A percentile compares a stretch with the other conserved stretches of the same genome.
Conservation (phyloP, 2,888 invertebrate species). For the Dicycla oo region DNA sequence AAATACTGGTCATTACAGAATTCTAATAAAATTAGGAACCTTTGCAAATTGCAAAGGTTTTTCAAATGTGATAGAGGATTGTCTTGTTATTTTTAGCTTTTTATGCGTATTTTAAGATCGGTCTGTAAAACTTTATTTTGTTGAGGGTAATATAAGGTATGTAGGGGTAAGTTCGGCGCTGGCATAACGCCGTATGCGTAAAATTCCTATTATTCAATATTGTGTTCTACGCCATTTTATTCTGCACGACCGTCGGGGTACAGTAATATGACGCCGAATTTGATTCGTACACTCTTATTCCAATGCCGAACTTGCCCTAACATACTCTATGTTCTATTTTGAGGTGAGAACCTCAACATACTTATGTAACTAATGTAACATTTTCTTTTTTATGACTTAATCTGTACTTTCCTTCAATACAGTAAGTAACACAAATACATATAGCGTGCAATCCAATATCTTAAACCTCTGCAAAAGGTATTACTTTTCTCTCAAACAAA, state of each 20-base stretch:
- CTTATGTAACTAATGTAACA: too few relatives aligned
- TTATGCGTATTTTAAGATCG: background rate
- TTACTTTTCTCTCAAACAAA: conserved; percentile 32
- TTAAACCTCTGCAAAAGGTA: conserved; percentile 25
- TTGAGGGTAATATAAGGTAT: background rate
- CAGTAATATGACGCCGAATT: too few relatives aligned
- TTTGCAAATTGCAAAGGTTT: background rate
- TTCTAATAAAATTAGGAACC: too few relatives aligned
- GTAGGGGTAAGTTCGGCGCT: background rate
- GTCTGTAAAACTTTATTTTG: background rate
- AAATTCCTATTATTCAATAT: too few relatives aligned
- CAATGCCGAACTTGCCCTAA: background rate
- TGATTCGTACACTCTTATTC: background rate
- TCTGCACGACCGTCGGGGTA: background rate
- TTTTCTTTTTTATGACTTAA: background rate
- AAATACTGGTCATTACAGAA: background rate
- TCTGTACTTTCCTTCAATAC: background rate
- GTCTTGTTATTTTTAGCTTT: background rate
- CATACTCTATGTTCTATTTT: background rate
- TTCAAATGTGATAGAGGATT: background rate
- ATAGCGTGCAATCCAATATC: conserved; percentile 15
- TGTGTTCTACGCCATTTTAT: background rate
- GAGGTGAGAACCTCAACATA: background rate
- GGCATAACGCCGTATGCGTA: background rate
- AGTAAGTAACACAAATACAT: background rate